phyloP scores from a whole-genome alignment of 2,113 vertebrate species.

The Gasterosteus aculeatus region DNA sequence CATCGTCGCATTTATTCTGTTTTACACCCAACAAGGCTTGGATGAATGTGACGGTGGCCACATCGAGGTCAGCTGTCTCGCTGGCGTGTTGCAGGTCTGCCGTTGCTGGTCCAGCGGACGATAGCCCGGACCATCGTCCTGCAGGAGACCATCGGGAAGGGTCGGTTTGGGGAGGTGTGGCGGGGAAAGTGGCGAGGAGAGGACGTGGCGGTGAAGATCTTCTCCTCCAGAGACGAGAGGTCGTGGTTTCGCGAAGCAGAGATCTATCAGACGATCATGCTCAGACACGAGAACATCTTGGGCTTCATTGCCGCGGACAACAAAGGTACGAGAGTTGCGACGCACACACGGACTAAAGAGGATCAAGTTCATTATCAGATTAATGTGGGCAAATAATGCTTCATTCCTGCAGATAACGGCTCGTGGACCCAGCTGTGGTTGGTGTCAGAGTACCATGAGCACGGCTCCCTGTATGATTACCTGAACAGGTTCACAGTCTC shows the following conservation, averaged over 20 bases:
- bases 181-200: slow-evolving; percentile 96
- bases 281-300: slow-evolving; percentile 96
- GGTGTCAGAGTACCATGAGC: slow-evolving; percentile 96
- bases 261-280: slow-evolving; percentile 97
- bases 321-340: slow-evolving; percentile 84
- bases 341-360: neutral
- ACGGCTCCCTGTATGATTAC: slow-evolving; percentile 95
- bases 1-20: neutral
- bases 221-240: slow-evolving; percentile 94
- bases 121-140: slow-evolving; percentile 97
- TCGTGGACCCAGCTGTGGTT: slow-evolving; percentile 99
- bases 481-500: slow-evolving; percentile 92
- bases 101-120: slow-evolving; percentile 94
- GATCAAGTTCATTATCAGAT: neutral
- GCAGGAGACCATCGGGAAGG: slow-evolving; percentile 94
- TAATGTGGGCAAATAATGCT: neutral
- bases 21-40: neutral
- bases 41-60: neutral
- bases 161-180: slow-evolving; percentile 96
- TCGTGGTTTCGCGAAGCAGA: slow-evolving; percentile 98
- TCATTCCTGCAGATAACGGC: slow-evolving; percentile 88
- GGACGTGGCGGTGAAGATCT: slow-evolving; percentile 98
- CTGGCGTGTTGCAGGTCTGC: slow-evolving; percentile 82
- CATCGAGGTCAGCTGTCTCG: neutral
- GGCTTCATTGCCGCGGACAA: slow-evolving; percentile 98